Percentiles rank a stretch among this genome's conserved stretches.
Evolutionary conservation across 1,140 invertebrate genomes (phyloP).

Genomic region (Metaphire vulgaris): DNA sequence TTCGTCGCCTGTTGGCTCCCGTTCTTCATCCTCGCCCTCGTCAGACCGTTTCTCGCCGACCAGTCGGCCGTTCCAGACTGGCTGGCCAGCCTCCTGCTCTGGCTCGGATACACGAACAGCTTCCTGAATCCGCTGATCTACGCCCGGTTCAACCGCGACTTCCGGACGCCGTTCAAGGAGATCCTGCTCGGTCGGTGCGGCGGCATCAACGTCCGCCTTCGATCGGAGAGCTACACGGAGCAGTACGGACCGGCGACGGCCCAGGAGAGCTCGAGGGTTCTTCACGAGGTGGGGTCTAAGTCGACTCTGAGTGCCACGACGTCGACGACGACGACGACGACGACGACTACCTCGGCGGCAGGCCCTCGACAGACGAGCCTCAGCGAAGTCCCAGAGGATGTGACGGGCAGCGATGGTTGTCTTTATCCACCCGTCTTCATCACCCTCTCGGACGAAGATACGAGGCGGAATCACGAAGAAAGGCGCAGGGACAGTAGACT

Average conservation of each 20-base stretch:
- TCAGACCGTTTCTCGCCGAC: slow-evolving; percentile 56
- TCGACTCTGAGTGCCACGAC: neutral
- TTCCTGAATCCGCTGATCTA: slow-evolving; percentile 98
- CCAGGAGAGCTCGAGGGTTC: no score
- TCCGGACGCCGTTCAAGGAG: slow-evolving; percentile 71
- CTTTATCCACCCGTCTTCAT: neutral
- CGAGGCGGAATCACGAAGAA: neutral
- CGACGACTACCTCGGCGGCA: neutral
- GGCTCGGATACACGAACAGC: slow-evolving; percentile 91
- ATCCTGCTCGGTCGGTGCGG: slow-evolving; percentile 36
- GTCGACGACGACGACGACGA: neutral
- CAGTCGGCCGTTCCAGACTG: slow-evolving; percentile 37
- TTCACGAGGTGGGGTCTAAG: neutral
- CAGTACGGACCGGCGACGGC: slow-evolving; percentile 51
- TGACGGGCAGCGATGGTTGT: neutral
- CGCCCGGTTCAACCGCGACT: slow-evolving; percentile 95
- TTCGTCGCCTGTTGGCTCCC: slow-evolving; percentile 60
- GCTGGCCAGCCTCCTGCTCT: slow-evolving; percentile 57
- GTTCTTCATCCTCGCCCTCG: slow-evolving; percentile 58
- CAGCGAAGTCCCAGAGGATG: no score
- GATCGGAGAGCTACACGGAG: slow-evolving; percentile 27
- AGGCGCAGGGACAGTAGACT: no score
- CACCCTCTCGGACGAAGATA: neutral
- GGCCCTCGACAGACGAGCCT: no score
- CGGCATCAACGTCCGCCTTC: slow-evolving; percentile 31